A percentile compares a stretch with the other conserved stretches of the same genome.
These are phyloP conservation scores for Campylomormyrus numenius DNA, from an alignment of 2,113 vertebrate species.

Conservation along the genomic window DNA sequence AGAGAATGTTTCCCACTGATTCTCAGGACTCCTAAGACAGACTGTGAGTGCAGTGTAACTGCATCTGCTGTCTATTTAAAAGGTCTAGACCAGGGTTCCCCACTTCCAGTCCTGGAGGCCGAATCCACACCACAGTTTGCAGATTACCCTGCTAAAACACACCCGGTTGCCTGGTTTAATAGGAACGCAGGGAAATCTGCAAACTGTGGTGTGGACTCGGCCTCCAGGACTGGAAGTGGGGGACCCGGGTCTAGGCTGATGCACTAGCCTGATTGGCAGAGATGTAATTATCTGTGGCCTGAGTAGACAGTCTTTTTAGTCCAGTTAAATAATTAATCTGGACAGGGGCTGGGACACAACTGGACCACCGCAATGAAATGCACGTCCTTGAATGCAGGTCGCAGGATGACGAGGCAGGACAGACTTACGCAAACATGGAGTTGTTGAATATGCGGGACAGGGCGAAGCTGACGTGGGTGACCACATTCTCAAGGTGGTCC, in stretches of 20 bases:
- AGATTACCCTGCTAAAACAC: background rate
- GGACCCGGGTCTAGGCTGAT: background rate
- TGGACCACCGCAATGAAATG: background rate
- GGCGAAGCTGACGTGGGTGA: slow-evolving; percentile 67
- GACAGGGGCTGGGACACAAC: background rate
- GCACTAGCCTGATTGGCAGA: background rate
- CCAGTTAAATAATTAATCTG: background rate
- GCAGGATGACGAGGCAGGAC: background rate
- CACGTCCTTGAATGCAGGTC: background rate
- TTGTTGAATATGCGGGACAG: slow-evolving; percentile 75
- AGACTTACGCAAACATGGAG: slow-evolving; percentile 70
- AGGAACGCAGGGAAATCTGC: background rate
- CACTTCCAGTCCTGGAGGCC: background rate
- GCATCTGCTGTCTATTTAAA: background rate
- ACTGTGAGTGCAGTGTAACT: background rate
- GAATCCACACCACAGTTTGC: background rate
- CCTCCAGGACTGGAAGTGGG: background rate
- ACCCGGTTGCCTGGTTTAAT: background rate
- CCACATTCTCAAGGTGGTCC: slow-evolving; percentile 70
- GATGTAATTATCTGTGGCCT: background rate
- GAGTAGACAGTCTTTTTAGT: background rate
- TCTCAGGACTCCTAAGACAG: background rate
- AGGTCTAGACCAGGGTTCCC: background rate
- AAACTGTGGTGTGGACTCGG: background rate
- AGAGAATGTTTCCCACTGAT: background rate